phyloP scores from a whole-genome alignment of 2,113 vertebrate species.

The Melanotaenia duboulayi region DNA sequence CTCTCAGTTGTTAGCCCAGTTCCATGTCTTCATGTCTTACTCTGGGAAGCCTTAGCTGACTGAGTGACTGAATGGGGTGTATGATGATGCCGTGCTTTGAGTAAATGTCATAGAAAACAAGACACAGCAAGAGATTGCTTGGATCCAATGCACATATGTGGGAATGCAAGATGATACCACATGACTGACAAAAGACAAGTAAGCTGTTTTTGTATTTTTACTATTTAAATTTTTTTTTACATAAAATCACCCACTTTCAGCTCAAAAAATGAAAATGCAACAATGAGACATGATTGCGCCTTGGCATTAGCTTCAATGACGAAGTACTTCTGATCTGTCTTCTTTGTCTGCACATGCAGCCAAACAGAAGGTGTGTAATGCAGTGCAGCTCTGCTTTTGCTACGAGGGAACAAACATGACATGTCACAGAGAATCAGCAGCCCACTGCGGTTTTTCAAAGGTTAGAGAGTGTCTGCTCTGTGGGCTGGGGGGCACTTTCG shows the following conservation, averaged over 20 bases:
- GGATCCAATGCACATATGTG: neutral
- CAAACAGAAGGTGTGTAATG: slow-evolving; percentile 57
- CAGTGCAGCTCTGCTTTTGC: slow-evolving; percentile 66
- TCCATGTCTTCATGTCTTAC: slow-evolving; percentile 33
- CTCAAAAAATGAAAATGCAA: slow-evolving; percentile 9
- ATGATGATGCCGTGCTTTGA: slow-evolving; percentile 22
- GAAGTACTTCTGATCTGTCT: slow-evolving; percentile 18
- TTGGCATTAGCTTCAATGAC: slow-evolving; percentile 9
- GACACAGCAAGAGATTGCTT: neutral
- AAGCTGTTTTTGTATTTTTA: too few relatives aligned
- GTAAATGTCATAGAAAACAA: neutral
- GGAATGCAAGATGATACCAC: neutral
- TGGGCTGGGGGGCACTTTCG: slow-evolving; percentile 47
- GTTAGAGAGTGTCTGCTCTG: slow-evolving; percentile 66
- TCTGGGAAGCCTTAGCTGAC: slow-evolving; percentile 21
- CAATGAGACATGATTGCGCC: slow-evolving; percentile 32
- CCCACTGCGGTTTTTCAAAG: slow-evolving; percentile 67
- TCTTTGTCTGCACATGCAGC: slow-evolving; percentile 21
- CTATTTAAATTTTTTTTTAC: neutral
- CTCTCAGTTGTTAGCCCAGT: slow-evolving; percentile 55
- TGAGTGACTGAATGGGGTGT: slow-evolving; percentile 25
- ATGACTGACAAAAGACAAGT: neutral
- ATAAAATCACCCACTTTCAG: neutral
- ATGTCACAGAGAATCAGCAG: slow-evolving; percentile 72
- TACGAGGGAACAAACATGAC: slow-evolving; percentile 49